Base-by-base conservation (phyloP, 64 coral and sea anemone genomes). In the Cladopsammia gracilis region DNA sequence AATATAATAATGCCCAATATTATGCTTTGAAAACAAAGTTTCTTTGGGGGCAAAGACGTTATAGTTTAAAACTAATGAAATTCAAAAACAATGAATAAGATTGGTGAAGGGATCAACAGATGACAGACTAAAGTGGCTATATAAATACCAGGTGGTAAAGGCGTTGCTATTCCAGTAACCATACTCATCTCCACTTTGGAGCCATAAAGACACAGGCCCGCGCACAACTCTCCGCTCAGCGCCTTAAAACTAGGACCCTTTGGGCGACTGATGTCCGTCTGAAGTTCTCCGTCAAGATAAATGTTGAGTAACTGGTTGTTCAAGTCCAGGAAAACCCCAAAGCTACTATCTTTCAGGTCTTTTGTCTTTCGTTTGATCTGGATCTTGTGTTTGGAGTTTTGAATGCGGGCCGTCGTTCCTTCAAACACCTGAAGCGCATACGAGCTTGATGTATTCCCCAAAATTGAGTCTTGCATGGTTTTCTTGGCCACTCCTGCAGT, bases 171-270 rank as follows among this genome's bases (percentile, higher is more conserved):
- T 53, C 96, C 96, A 10, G 96, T 97, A 0, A 91, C 82, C 14
- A 94, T 83, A 64, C 68, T 94, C 75, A 97, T 45, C 83, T 94
- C 61, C 18, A 73, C 86, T 45, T 94, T 94, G 66, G 76, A 42
- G 42, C 96, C 96, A 82, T 98, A 98, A 16, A 98, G 83, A 82
- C 96, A 98, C 16, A 90, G 66, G 11, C 58, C 96, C 19, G 96
- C 92, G 66, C 76, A 94, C 56, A 88, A 91, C 88, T 68, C 90
- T 22, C 96, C 96, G 19, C 74, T 68, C 57, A 98, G 87, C 34
- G 89, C 89, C 58, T 94, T 87, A n/a, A 98, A 98, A 16, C 87
- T 98, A 12, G 96, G 96, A 48, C 96, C 96, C 78, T 94, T 98
- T 2, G 88, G 88, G 25, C 91, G 87, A 64, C 79, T 12, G 7